Evolutionary conservation across 2,797 vertebrate genomes (phyloP).

Genomic region (Pipistrellus pipistrellus): DNA sequence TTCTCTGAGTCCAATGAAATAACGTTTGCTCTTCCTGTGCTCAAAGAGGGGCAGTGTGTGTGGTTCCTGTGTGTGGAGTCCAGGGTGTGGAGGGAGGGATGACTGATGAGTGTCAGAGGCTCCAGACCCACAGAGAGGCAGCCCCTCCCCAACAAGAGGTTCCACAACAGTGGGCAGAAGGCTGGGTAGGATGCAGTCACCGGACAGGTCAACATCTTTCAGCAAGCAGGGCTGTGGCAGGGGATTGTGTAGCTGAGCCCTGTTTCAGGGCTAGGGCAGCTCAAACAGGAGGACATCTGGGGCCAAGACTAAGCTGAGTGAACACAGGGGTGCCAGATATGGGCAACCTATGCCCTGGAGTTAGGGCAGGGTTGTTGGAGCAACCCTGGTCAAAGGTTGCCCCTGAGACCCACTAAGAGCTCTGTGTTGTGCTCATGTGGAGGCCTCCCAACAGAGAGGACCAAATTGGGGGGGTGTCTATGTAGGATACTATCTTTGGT

Average conservation of each 20-base stretch:
- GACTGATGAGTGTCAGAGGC: no score
- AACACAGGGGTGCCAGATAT: background rate
- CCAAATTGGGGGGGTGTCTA: background rate
- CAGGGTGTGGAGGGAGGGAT: background rate
- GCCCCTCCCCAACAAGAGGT: accelerated
- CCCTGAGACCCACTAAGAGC: background rate
- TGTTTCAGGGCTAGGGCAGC: background rate
- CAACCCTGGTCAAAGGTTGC: background rate
- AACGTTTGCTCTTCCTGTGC: background rate
- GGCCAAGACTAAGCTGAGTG: background rate
- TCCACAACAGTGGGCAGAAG: background rate
- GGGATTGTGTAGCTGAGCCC: background rate
- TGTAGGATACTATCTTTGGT: background rate
- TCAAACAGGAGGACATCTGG: background rate
- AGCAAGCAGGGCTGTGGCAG: background rate
- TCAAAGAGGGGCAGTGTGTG: background rate
- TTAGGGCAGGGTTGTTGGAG: background rate
- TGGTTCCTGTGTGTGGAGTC: background rate
- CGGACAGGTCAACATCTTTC: background rate
- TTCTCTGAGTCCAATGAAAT: background rate
- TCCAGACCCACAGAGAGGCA: background rate
- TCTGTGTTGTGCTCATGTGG: background rate
- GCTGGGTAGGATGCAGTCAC: background rate
- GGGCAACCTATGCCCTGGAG: background rate
- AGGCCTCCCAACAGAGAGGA: background rate